Evolutionary conservation across 2,113 vertebrate genomes (phyloP), one percentile per base, ranked within the genome.

Genomic region (Dasyurus viverrinus): DNA sequence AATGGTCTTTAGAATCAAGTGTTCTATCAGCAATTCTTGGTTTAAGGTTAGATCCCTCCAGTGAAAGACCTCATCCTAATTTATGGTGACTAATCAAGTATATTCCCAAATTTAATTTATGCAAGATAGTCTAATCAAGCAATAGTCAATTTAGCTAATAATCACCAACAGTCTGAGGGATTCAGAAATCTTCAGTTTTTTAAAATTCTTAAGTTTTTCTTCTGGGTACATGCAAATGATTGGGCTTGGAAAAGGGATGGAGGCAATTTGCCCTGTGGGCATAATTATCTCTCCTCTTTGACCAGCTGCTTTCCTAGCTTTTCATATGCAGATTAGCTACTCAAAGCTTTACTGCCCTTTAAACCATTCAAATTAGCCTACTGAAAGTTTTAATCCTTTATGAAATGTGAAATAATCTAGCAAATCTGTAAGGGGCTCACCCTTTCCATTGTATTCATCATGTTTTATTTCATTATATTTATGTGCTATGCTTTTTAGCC

Each of bases 381-480:
- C 19, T 84, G 42, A 84, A 84, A 84, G 68, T 84, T 42, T 84
- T 42, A 42, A 84, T 84, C n/a, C 68, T 84, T 84, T 84, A 42
- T 84, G 68, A 84, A 84, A 84, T 84, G 6, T 22, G 68, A 84
- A 42, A 76, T 76, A 76, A 76, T 76, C 68, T 76, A 76, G 36
- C 36, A 76, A 76, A 76, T 76, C 68, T 76, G 30, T 36, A n/a
- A 76, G 36, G 36, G 68, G n/a, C n/a, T 84, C 68, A 84, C 68
- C n/a, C 68, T 84, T 84, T 84, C 42, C 16, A 84, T 84, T 84
- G n/a, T 84, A 84, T 42, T 42, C 36, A 42, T 84, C 19, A 84
- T 42, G 93, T 93, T 94, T 92, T 91, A 89, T 36, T 92, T 24
- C 55, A 94, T 27, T 52, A 48, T 95, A 84, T 92, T 89, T 55